A percentile compares a stretch with the other conserved stretches of the same genome.
These are phyloP conservation scores for Nanger granti DNA, from an alignment of 2,113 vertebrate species.

Conservation along the genomic window DNA sequence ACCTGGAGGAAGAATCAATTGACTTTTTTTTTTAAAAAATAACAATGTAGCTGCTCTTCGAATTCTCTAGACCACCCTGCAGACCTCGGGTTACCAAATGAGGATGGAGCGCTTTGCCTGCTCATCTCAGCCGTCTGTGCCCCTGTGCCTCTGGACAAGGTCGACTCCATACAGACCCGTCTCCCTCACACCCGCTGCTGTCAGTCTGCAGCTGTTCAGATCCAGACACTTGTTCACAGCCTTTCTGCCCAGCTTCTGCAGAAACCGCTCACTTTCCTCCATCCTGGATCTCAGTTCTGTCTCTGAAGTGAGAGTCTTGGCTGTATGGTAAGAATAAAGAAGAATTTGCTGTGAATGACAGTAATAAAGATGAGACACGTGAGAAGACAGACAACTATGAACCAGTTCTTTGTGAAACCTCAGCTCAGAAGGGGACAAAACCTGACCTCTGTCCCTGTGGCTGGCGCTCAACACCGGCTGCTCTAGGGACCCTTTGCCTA, in stretches of 20 bases:
- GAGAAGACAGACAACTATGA: background rate
- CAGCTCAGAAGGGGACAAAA: background rate
- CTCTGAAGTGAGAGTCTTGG: constrained; percentile 53
- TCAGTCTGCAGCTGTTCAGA: constrained; percentile 83
- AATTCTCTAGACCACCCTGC: background rate
- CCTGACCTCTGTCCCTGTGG: background rate
- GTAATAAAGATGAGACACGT: background rate
- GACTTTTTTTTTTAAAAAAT: background rate
- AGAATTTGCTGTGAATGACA: background rate
- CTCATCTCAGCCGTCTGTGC: background rate
- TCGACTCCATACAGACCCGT: constrained; percentile 75
- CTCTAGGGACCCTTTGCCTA: background rate
- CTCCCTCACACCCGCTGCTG: constrained; percentile 78
- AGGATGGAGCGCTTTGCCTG: background rate
- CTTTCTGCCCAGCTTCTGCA: constrained; percentile 83
- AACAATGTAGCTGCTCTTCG: background rate
- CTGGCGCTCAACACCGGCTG: background rate
- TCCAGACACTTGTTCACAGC: constrained; percentile 75
- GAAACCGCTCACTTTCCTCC: constrained; percentile 79
- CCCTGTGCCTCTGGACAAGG: background rate
- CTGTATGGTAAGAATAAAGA: constrained; percentile 57
- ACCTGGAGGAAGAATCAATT: background rate
- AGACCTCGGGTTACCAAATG: background rate
- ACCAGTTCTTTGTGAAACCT: background rate
- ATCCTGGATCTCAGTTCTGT: constrained; percentile 62